phyloP scores from a whole-genome alignment of 2,797 vertebrate species.

The Clarias laeviceps region DNA sequence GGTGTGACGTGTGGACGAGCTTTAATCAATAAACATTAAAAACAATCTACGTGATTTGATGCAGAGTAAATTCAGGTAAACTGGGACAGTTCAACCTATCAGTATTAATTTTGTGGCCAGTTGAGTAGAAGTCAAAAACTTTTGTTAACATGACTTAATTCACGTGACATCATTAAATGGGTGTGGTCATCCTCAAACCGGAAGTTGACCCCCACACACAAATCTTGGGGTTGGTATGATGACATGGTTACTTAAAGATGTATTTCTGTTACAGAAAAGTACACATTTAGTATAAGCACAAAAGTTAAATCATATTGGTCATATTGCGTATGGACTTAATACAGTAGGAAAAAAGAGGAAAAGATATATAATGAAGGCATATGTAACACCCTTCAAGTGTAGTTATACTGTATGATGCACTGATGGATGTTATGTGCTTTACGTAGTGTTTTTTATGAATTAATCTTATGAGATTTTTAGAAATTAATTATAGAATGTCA shows the following conservation, averaged over 20 bases:
- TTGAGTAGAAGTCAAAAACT: background rate
- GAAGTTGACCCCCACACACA: background rate
- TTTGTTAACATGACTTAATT: background rate
- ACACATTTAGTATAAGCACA: background rate
- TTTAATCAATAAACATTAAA: background rate
- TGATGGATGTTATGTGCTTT: background rate
- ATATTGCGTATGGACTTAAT: background rate
- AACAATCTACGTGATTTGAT: background rate
- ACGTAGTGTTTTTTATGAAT: background rate
- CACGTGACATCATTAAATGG: constrained; percentile 20
- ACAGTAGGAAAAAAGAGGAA: background rate
- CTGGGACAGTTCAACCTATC: background rate
- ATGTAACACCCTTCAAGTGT: background rate
- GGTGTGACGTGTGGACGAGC: constrained; percentile 22
- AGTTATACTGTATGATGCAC: background rate
- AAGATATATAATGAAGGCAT: background rate
- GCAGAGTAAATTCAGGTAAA: background rate
- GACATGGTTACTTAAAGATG: background rate
- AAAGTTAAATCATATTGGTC: background rate
- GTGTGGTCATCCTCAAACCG: background rate
- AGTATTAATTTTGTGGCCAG: background rate
- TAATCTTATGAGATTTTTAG: background rate
- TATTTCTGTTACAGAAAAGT: background rate
- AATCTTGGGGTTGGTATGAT: background rate
- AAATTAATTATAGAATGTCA: background rate